These are phyloP conservation scores for Pampus argenteus DNA, from an alignment of 2,797 vertebrate genomes.

Conservation along the genomic window DNA sequence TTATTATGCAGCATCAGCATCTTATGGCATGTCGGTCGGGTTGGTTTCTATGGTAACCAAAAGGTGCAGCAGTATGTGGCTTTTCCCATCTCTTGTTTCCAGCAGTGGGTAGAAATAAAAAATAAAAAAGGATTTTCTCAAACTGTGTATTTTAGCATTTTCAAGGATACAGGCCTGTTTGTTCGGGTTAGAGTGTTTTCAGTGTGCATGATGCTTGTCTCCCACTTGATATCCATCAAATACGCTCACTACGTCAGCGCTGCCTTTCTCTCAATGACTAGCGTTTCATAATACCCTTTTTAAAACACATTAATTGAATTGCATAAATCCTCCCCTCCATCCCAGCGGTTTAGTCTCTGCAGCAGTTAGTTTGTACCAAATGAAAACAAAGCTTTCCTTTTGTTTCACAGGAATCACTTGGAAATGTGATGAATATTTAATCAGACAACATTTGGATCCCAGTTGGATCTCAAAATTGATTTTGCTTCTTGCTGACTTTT, in stretches of 20 bases:
- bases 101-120: constrained; percentile 6
- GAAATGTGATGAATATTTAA: no score
- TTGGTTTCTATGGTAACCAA: constrained; percentile 71
- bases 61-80: constrained; percentile 39
- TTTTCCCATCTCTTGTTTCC: not conserved
- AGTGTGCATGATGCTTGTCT: not conserved
- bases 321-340: not conserved
- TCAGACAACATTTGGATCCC: not conserved
- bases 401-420: not conserved
- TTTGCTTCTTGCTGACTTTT: not conserved
- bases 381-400: not conserved
- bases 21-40: constrained; percentile 25
- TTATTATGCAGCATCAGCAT: constrained; percentile 20
- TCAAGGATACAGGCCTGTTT: not conserved
- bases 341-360: not conserved
- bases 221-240: not conserved
- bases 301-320: constrained; percentile 23
- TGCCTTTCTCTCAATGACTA: not conserved
- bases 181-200: not conserved
- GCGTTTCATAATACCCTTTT: constrained; percentile 32
- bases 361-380: not conserved
- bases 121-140: not conserved
- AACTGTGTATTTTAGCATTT: not conserved
- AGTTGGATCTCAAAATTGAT: not conserved
- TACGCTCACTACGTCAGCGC: not conserved